Evolutionary conservation across 2,113 vertebrate genomes (phyloP).

Genomic region (Bambusicola thoracicus): DNA sequence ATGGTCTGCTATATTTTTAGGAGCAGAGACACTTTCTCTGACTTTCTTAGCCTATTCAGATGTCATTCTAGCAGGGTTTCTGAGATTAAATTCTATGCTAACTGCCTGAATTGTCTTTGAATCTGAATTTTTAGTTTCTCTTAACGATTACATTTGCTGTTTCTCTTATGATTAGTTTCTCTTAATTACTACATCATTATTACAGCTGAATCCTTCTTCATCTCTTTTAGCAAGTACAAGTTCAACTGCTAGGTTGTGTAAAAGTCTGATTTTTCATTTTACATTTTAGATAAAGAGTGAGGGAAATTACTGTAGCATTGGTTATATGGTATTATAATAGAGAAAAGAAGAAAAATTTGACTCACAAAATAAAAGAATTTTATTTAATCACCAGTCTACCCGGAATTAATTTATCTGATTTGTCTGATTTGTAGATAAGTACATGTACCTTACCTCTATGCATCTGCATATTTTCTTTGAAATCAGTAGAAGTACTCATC

Average conservation of each 20-base stretch:
- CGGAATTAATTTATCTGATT: background rate
- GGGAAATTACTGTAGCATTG: background rate
- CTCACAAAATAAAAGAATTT: background rate
- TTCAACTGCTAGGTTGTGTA: background rate
- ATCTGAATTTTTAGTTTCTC: background rate
- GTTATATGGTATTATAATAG: background rate
- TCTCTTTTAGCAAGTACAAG: background rate
- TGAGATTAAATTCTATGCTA: background rate
- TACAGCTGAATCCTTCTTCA: background rate
- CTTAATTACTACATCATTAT: background rate
- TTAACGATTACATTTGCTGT: background rate
- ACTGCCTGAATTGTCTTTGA: background rate
- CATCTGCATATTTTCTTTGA: background rate
- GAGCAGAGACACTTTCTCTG: background rate
- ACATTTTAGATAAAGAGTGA: background rate
- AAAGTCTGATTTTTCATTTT: background rate
- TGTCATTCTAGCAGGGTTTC: background rate
- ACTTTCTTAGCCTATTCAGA: background rate
- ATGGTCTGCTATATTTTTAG: background rate
- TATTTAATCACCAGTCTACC: background rate
- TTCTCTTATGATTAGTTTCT: background rate
- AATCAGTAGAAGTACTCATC: background rate
- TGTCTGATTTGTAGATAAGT: background rate
- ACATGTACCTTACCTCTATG: background rate
- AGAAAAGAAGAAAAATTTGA: background rate